Evolutionary conservation across 2,797 vertebrate species (phyloP).

Genomic region (Cirrhinus mrigala): DNA sequence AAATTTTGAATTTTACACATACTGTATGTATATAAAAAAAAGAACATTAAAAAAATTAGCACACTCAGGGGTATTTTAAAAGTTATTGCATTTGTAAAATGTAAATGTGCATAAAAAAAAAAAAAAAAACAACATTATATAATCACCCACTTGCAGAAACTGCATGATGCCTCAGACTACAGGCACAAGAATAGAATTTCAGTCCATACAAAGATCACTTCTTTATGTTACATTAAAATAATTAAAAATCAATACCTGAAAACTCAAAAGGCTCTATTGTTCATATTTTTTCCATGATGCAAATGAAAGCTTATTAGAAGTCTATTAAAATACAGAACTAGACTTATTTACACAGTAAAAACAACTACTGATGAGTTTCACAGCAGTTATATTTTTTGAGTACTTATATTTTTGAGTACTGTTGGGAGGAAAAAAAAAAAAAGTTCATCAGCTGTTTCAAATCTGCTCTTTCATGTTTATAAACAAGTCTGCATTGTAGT

Average conservation of each 20-base stretch:
- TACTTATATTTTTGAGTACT: no score
- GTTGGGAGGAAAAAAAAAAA: not conserved
- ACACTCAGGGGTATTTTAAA: not conserved
- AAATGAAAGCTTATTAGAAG: not conserved
- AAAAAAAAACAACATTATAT: not conserved
- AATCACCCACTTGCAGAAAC: not conserved
- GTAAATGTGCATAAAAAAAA: not conserved
- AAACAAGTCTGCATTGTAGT: not conserved
- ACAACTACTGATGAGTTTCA: not conserved
- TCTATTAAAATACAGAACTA: not conserved
- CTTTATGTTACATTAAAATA: conserved; percentile 7
- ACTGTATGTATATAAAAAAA: conserved; percentile 1
- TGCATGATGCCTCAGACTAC: not conserved
- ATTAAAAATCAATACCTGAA: conserved; percentile 12
- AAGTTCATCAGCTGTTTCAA: not conserved
- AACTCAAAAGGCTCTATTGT: not conserved
- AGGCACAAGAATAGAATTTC: not conserved
- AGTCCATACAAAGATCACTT: not conserved
- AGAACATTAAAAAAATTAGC: not conserved
- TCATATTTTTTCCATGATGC: not conserved
- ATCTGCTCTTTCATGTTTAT: not conserved
- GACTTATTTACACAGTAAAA: conserved; percentile 8
- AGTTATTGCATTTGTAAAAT: conserved; percentile 26
- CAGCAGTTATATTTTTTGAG: not conserved
- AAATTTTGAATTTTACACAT: conserved; percentile 25